phyloP scores from a whole-genome alignment of 2,888 invertebrate genomes.

The Xestia sexstrigata region DNA sequence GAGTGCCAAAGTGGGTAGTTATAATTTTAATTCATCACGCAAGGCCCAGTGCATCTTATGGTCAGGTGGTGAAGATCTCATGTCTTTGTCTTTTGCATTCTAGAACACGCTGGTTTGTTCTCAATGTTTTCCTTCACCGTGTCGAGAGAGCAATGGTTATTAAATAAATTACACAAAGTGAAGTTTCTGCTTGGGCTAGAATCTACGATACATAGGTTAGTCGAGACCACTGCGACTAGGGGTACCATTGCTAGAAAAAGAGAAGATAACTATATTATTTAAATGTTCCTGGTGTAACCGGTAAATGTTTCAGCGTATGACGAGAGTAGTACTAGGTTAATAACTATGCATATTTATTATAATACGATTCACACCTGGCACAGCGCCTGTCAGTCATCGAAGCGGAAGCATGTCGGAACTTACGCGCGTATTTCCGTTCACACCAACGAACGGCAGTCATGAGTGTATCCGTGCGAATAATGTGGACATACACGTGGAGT shows the following conservation, averaged over 20 bases:
- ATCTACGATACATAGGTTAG: background rate
- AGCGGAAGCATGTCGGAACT: background rate
- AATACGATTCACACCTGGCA: constrained; percentile 4
- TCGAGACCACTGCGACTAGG: too few relatives aligned
- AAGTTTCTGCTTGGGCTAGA: too few relatives aligned
- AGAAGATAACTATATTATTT: too few relatives aligned
- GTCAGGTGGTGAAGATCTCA: too few relatives aligned
- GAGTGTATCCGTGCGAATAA: background rate
- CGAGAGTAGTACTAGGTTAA: background rate
- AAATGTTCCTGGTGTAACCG: too few relatives aligned
- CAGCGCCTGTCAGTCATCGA: background rate
- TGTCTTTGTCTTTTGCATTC: too few relatives aligned
- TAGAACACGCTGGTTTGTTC: too few relatives aligned
- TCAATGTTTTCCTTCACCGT: too few relatives aligned
- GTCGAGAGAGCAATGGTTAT: background rate
- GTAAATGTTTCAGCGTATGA: background rate
- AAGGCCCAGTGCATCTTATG: too few relatives aligned
- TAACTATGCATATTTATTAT: background rate
- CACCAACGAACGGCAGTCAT: background rate
- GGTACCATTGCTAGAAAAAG: background rate
- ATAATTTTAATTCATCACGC: too few relatives aligned
- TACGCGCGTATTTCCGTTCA: background rate
- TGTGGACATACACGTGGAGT: background rate
- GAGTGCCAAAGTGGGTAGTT: too few relatives aligned
- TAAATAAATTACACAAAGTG: background rate